These are phyloP conservation scores for Actinostola sp. DNA, from an alignment of 92 coral and sea anemone genomes.

Conservation along the genomic window DNA sequence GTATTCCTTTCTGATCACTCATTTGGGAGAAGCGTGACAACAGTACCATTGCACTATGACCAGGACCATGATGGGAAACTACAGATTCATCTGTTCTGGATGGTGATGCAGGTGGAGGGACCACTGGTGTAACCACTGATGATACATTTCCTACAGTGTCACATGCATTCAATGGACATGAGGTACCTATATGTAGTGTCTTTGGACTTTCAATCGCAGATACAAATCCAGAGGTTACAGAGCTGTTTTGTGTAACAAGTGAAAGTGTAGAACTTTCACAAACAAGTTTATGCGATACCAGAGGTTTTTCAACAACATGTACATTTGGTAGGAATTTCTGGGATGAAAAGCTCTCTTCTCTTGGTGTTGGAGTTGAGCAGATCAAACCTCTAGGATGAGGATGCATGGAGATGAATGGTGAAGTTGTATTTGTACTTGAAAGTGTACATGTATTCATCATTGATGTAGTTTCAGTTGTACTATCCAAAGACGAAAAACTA, in stretches of 20 bases:
- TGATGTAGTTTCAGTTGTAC: constrained; percentile 56
- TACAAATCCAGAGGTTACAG: not conserved
- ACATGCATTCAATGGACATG: not conserved
- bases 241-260: not conserved
- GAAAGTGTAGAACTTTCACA: not conserved
- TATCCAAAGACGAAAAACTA: constrained; percentile 48
- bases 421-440: constrained; percentile 20
- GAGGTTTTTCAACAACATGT: not conserved
- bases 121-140: not conserved
- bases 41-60: constrained; percentile 69
- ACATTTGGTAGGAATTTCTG: not conserved
- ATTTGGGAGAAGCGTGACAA: constrained; percentile 84
- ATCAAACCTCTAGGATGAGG: constrained; percentile 30
- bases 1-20: constrained; percentile 69
- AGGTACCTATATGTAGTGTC: not conserved
- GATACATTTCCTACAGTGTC: not conserved
- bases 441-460: constrained; percentile 28
- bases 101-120: constrained; percentile 7
- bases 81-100: constrained; percentile 22
- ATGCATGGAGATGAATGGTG: constrained; percentile 17
- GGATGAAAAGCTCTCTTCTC: not conserved
- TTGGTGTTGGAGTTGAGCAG: constrained; percentile 23
- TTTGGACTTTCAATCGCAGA: not conserved
- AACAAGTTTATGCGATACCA: not conserved
- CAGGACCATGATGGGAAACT: constrained; percentile 49